Percentiles rank a stretch among this genome's conserved stretches.
Conservation (phyloP, 2,888 invertebrate species). For the Pachymerium ferrugineum region DNA sequence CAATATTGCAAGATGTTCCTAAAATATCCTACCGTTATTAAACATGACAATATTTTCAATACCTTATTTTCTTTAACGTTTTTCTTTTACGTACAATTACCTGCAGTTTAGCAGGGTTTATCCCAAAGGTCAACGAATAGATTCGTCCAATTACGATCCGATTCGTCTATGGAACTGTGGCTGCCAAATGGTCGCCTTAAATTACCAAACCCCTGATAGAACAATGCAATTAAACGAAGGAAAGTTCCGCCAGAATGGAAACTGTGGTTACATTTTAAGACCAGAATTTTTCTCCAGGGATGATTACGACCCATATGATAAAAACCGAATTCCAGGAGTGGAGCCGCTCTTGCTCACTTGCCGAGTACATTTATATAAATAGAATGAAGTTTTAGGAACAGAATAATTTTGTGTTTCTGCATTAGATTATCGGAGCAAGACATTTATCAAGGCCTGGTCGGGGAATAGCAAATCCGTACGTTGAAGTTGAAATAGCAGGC, state of each 20-base stretch:
- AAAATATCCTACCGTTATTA: slow-evolving; percentile 40
- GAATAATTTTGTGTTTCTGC: background rate
- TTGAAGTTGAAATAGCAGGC: slow-evolving; percentile 85
- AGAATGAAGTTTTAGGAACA: background rate
- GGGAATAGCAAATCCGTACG: slow-evolving; percentile 81
- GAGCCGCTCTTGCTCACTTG: slow-evolving; percentile 56
- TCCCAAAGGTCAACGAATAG: slow-evolving; percentile 80
- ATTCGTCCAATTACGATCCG: slow-evolving; percentile 96
- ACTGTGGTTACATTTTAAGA: slow-evolving; percentile 85
- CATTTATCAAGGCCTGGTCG: slow-evolving; percentile 74
- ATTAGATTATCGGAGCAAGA: slow-evolving; percentile 73
- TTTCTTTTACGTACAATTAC: too few species aligned
- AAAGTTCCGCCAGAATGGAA: slow-evolving; percentile 84
- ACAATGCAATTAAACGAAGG: slow-evolving; percentile 95
- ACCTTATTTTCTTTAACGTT: too few species aligned
- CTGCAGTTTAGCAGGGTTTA: slow-evolving; percentile 91
- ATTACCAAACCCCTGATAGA: slow-evolving; percentile 92
- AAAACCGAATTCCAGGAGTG: slow-evolving; percentile 55
- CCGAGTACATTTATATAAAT: background rate
- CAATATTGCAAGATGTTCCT: slow-evolving; percentile 47
- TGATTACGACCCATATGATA: slow-evolving; percentile 71
- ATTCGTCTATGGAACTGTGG: slow-evolving; percentile 92
- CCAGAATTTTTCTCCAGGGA: slow-evolving; percentile 82
- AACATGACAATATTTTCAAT: too few species aligned
- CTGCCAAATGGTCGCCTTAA: slow-evolving; percentile 94